A percentile compares a stretch with the other conserved stretches of the same genome.
Evolutionary conservation across 2,888 invertebrate species (phyloP).

Genomic region (Scaptomyza polygonia): DNA sequence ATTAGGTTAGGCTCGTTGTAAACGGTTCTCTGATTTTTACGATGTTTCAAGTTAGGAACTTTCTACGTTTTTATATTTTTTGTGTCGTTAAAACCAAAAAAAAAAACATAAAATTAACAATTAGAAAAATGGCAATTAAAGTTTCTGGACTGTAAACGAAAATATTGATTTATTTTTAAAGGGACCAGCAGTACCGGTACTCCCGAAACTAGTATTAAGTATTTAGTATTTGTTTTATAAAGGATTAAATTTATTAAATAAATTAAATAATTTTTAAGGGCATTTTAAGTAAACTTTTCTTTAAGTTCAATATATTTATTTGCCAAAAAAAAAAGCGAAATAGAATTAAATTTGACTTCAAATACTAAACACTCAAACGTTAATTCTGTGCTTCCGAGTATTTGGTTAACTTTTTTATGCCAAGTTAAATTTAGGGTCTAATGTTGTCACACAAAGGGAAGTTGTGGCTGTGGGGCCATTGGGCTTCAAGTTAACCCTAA

Average conservation of each 20-base stretch:
- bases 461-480: too few species aligned
- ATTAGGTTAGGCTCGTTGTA: constrained; percentile 2
- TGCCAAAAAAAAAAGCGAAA: background rate
- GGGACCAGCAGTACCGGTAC: too few species aligned
- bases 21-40: constrained; percentile 24
- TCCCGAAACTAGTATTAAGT: too few species aligned
- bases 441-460: constrained; percentile 21
- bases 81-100: constrained; percentile 4
- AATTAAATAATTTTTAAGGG: too few species aligned
- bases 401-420: constrained; percentile 58
- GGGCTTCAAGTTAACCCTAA: constrained; percentile 39
- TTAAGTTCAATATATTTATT: too few species aligned
- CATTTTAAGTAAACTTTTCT: too few species aligned
- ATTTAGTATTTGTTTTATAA: too few species aligned
- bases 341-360: constrained; percentile 4
- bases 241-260: too few species aligned
- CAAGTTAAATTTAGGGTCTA: constrained; percentile 42
- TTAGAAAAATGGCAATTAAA: background rate
- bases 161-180: background rate
- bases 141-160: background rate
- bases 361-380: constrained; percentile 14
- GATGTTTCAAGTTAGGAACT: constrained; percentile 2
- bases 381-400: constrained; percentile 23
- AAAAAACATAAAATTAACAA: constrained; percentile 8
- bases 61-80: constrained; percentile 16